These are phyloP conservation scores for Pteropus alecto DNA, from an alignment of 2,113 vertebrate species.

Conservation along the genomic window DNA sequence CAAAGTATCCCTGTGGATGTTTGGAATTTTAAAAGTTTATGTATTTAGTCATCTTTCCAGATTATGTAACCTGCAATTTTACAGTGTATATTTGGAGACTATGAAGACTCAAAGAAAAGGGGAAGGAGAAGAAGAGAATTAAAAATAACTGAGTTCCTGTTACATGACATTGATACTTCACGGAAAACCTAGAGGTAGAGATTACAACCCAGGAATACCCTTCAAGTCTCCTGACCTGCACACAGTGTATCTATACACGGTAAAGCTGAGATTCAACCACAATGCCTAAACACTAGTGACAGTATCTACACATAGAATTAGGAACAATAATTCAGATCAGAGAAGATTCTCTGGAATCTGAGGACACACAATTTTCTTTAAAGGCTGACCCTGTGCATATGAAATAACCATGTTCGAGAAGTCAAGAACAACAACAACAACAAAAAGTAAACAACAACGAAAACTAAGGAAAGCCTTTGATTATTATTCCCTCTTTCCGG, in stretches of 20 bases:
- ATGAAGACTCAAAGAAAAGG: neutral
- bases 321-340: neutral
- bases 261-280: neutral
- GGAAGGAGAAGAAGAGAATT: neutral
- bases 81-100: neutral
- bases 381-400: neutral
- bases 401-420: neutral
- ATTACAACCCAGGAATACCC: neutral
- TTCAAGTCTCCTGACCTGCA: neutral
- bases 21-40: neutral
- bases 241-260: rapidly evolving
- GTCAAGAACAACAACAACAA: neutral
- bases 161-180: neutral
- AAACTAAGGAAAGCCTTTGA: neutral
- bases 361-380: neutral
- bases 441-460: neutral
- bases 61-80: neutral
- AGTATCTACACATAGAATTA: neutral
- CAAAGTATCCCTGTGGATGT: neutral
- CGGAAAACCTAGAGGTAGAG: neutral
- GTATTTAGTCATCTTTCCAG: neutral
- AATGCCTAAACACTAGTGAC: neutral
- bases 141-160: neutral
- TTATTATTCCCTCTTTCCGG: neutral
- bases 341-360: neutral